Percentiles rank a stretch among this genome's conserved stretches.
Conservation (phyloP, 1,140 invertebrate genomes). For the Elysia chlorotica region DNA sequence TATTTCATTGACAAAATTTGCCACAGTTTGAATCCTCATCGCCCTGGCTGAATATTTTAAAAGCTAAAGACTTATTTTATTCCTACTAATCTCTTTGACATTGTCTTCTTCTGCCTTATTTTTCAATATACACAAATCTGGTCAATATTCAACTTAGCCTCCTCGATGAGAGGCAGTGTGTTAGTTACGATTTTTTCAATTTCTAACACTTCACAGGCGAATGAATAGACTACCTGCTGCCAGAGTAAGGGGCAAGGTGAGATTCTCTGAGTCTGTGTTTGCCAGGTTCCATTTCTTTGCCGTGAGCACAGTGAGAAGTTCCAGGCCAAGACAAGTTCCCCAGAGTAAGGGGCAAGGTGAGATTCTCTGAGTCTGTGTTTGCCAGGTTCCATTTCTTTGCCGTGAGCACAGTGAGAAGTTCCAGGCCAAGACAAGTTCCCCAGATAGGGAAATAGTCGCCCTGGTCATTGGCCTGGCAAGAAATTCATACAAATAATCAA, state of each 20-base stretch:
- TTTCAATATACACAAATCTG: too few relatives aligned
- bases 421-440: constrained; percentile 88
- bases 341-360: constrained; percentile 71
- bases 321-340: too few relatives aligned
- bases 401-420: constrained; percentile 75
- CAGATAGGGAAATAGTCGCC: constrained; percentile 83
- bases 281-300: constrained; percentile 66
- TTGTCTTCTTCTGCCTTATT: too few relatives aligned
- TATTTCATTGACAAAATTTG: too few relatives aligned
- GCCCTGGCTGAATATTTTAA: too few relatives aligned
- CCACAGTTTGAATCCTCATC: too few relatives aligned
- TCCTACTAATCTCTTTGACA: too few relatives aligned
- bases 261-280: constrained; percentile 67
- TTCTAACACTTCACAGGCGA: too few relatives aligned
- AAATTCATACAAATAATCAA: background rate
- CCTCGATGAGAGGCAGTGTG: too few relatives aligned
- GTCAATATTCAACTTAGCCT: too few relatives aligned
- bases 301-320: constrained; percentile 73
- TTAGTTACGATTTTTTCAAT: too few relatives aligned
- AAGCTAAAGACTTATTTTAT: too few relatives aligned
- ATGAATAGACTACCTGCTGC: constrained; percentile 58
- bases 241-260: constrained; percentile 73
- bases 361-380: constrained; percentile 67
- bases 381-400: constrained; percentile 66
- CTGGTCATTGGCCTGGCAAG: constrained; percentile 9